Evolutionary conservation across 2,797 vertebrate species (phyloP).

Genomic region (Myotis myotis): DNA sequence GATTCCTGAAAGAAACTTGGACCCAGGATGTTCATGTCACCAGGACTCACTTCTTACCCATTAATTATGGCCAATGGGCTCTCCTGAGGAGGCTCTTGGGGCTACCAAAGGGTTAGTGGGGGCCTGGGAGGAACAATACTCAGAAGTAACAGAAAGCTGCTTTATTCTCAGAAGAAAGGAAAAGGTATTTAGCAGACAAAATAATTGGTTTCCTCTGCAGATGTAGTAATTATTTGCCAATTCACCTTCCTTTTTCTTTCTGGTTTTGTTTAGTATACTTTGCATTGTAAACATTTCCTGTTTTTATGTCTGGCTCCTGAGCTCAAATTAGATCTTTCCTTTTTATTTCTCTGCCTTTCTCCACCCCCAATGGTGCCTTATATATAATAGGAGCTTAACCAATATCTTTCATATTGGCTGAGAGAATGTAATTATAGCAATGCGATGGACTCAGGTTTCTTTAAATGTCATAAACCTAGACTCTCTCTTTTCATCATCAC

Average conservation of each 20-base stretch:
- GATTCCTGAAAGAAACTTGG: background rate
- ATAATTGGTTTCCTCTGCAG: slow-evolving; percentile 59
- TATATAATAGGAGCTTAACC: background rate
- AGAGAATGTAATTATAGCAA: background rate
- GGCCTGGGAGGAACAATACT: background rate
- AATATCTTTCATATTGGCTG: background rate
- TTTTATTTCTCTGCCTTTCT: background rate
- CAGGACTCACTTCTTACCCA: background rate
- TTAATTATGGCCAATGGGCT: background rate
- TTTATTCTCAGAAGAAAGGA: slow-evolving; percentile 60
- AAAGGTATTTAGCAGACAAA: slow-evolving; percentile 55
- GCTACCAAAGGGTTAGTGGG: background rate
- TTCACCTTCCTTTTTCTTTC: slow-evolving; percentile 20
- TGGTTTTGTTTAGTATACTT: slow-evolving; percentile 40
- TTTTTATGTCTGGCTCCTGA: slow-evolving; percentile 58
- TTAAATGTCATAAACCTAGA: background rate
- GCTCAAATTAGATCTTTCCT: slow-evolving; percentile 54
- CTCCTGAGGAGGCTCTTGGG: rapidly evolving
- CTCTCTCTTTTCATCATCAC: background rate
- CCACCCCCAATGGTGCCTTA: background rate
- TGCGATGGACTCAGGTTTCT: background rate
- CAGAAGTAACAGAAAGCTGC: background rate
- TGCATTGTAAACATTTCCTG: slow-evolving; percentile 63
- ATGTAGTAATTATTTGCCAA: slow-evolving; percentile 41
- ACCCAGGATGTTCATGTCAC: background rate